These are phyloP conservation scores for Agonopterix arenella DNA, from an alignment of 2,888 invertebrate genomes.

Conservation along the genomic window DNA sequence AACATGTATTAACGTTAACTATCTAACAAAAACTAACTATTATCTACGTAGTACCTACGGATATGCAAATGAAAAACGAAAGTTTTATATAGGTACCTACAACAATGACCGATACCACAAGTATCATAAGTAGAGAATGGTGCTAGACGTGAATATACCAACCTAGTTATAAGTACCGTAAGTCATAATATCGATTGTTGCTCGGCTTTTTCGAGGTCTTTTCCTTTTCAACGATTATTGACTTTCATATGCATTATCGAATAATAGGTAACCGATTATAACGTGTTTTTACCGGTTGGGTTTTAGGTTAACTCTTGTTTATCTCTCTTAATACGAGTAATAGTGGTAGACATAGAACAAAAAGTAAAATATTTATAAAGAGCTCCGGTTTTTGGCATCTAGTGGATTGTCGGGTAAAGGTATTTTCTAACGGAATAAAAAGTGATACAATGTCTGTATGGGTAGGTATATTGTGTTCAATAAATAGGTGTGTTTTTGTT, in stretches of 20 bases:
- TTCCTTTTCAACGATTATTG: conserved; percentile 15
- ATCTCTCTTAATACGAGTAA: neutral
- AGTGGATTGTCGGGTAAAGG: no score
- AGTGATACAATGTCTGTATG: no score
- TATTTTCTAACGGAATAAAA: no score
- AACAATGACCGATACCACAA: no score
- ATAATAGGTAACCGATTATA: conserved; percentile 1
- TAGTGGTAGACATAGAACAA: neutral
- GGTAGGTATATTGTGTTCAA: no score
- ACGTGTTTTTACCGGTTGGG: conserved; percentile 1
- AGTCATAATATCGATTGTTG: conserved; percentile 15
- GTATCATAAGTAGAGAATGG: no score
- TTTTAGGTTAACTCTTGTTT: neutral
- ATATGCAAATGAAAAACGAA: no score
- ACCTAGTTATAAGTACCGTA: conserved; percentile 10
- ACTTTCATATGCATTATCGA: conserved; percentile 17
- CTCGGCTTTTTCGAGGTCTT: conserved; percentile 8
- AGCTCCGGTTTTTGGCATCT: neutral
- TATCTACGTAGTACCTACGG: no score
- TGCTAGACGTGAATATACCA: neutral
- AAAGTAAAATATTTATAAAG: neutral
- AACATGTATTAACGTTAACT: no score
- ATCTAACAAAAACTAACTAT: no score
- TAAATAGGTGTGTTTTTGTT: no score
- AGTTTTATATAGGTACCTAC: no score